A percentile compares a stretch with the other conserved stretches of the same genome.
Evolutionary conservation across 2,888 invertebrate species (phyloP).

Genomic region (Galerucella nymphaeae): DNA sequence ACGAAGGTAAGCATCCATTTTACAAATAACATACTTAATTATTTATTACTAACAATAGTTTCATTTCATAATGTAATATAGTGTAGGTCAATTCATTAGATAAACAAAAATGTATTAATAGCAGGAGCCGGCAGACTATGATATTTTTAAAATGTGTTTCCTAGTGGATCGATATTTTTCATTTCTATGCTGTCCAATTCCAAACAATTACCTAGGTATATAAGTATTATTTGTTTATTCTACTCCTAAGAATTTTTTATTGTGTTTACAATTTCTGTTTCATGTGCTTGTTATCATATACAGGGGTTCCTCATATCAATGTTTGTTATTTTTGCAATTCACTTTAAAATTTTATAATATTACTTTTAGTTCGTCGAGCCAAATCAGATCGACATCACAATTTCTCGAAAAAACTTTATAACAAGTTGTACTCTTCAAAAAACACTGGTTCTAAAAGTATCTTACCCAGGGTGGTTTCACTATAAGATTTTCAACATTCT

Average conservation of each 20-base stretch:
- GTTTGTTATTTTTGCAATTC: not conserved
- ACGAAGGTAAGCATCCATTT: slow-evolving; percentile 60
- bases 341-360: not conserved
- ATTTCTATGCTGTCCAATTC: too few species aligned
- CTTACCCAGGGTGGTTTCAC: not conserved
- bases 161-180: not conserved
- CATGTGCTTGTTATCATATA: too few species aligned
- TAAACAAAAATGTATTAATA: slow-evolving; percentile 18
- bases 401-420: slow-evolving; percentile 59
- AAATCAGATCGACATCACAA: slow-evolving; percentile 59
- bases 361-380: slow-evolving; percentile 41
- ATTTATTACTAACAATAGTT: slow-evolving; percentile 22
- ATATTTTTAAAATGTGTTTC: slow-evolving; percentile 4
- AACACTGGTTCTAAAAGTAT: slow-evolving; percentile 54
- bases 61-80: slow-evolving; percentile 31
- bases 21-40: too few species aligned
- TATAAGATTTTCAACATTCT: too few species aligned
- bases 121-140: not conserved
- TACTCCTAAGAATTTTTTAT: too few species aligned
- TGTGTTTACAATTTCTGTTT: too few species aligned
- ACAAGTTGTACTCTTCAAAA: slow-evolving; percentile 56
- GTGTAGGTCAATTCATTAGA: not conserved
- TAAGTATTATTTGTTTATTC: too few species aligned
- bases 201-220: too few species aligned
- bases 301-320: not conserved